Base-by-base conservation (phyloP, 2,113 vertebrate genomes). In the Amazona guildingii region DNA sequence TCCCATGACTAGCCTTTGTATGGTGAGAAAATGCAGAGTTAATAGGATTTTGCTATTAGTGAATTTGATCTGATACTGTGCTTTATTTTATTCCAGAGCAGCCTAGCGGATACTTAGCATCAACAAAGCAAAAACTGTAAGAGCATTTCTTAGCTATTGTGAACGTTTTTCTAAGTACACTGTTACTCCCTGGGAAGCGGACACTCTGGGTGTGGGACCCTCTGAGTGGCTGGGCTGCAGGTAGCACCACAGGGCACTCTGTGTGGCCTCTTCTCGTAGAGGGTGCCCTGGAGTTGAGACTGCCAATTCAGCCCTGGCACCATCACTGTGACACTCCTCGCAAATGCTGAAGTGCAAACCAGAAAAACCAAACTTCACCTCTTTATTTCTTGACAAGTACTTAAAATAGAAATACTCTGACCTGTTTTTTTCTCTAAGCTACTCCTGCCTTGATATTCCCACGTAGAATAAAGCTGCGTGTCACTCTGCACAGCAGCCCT, bases 31-130 rank as follows among this genome's bases (percentile, higher is more conserved):
- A 96, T 52, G 92, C 91, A 86, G 61, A 77, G 94, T 97, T 97
- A 98, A 97, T 98, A 97, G 92, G 96, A 97, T 98, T 96, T 97
- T 95, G 75, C 83, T 97, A 81, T 97, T 97, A 97, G 94, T 67
- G 93, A 89, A 90, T 96, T 97, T 94, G 76, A 95, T 90, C 91
- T 90, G 69, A 80, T 87, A 39, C 63, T 83, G 63, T 94, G 90
- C 59, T 95, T 95, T 93, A 95, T 97, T 97, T 89, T 80, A 70
- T 73, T 70, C 46, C 61, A 51, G 67, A 94, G 39, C 69, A 87
- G 76, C 74, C 88, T 89, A 83, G 95, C 78, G 96, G 85, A 82
- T 95, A 96, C 48, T 97, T 97, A 46, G 10, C 91, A 88, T 90
- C 75, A 94, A 70, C 84, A 95, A 75, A 96, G 68, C 73, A 95